Evolutionary conservation across 2,888 invertebrate genomes (phyloP), one percentile per base, ranked within the genome.

Genomic region (Sminthurinus aureus): DNA sequence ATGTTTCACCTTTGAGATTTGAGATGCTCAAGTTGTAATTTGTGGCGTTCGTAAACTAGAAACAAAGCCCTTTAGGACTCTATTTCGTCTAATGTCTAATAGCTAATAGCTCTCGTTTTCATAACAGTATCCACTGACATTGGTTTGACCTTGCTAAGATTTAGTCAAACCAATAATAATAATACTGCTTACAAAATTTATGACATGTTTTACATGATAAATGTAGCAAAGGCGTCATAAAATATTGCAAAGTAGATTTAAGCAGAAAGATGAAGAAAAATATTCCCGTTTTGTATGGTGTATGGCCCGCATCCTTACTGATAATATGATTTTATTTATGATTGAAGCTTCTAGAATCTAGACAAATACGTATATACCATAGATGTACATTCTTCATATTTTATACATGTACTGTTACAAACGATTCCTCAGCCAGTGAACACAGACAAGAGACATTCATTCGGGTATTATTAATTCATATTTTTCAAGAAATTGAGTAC

Each of bases 401-500:
- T n/a, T n/a, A n/a, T 58, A 13, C 58, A 13, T 11, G 9, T 2
- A 58, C 58, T 18, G 0, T 15, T 15, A 13, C 58, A 58, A 58
- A 58, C 9, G 15, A 4, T 38, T 38, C 38, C 3, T 38, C 38
- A 38, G 38, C 1, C 38, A 38, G 38, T 38, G 18, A 58, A 58
- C 58, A 58, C 58, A 18, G 2, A 58, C 58, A 58, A 2, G 13
- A 26, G 24, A 71, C 71, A 71, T 12, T 12, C 71, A 69, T 69
- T 69, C 58, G 13, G 58, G 18, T 58, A 18, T 13, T 20, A 69
- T 71, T 15, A 22, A 71, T 13, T 24, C 71, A 71, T 71, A 71
- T 71, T 71, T 71, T 71, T 24, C 71, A 71, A 22, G 9, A 71
- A 71, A 71, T 71, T 71, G 71, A 71, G 71, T 22, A 71, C 15